Percentiles rank a stretch among this genome's conserved stretches.
phyloP scores from a whole-genome alignment of 2,888 invertebrate species.

The Nephrocerus scutellatus region DNA sequence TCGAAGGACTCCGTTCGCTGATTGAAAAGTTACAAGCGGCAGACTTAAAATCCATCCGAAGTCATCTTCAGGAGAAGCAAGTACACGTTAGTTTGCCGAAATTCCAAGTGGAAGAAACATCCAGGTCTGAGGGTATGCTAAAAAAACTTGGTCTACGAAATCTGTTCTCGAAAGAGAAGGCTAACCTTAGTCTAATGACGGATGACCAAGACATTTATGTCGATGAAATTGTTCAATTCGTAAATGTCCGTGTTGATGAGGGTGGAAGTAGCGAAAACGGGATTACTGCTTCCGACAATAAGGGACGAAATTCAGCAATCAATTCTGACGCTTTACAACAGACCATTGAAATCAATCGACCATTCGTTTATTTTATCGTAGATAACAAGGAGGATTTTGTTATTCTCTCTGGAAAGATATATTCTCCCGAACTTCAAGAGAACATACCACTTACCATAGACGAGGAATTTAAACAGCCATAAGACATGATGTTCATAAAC shows the following conservation, averaged over 20 bases:
- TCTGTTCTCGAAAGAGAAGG: slow-evolving; percentile 53
- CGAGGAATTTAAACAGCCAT: slow-evolving; percentile 36
- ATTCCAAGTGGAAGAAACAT: slow-evolving; percentile 59
- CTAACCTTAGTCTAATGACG: slow-evolving; percentile 56
- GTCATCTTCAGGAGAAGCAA: slow-evolving; percentile 31
- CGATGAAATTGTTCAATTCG: slow-evolving; percentile 60
- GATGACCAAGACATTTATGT: slow-evolving; percentile 57
- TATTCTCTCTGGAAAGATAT: slow-evolving; percentile 55
- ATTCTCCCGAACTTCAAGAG: slow-evolving; percentile 47
- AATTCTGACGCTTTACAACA: slow-evolving; percentile 33
- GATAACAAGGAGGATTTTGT: slow-evolving; percentile 55
- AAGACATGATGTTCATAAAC: too few relatives aligned
- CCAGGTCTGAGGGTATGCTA: slow-evolving; percentile 55
- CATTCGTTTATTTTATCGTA: slow-evolving; percentile 59
- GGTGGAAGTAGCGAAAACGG: slow-evolving; percentile 49
- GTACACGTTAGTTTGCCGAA: slow-evolving; percentile 54
- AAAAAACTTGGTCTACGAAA: slow-evolving; percentile 54
- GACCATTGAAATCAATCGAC: slow-evolving; percentile 53
- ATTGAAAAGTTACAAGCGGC: slow-evolving; percentile 52
- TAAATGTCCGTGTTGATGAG: slow-evolving; percentile 57
- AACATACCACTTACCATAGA: slow-evolving; percentile 30
- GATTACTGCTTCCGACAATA: slow-evolving; percentile 41
- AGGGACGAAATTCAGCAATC: slow-evolving; percentile 23
- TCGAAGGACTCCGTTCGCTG: slow-evolving; percentile 53
- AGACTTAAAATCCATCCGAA: slow-evolving; percentile 29